phyloP scores from a whole-genome alignment of 2,113 vertebrate species.

The Tragulus kanchil region DNA sequence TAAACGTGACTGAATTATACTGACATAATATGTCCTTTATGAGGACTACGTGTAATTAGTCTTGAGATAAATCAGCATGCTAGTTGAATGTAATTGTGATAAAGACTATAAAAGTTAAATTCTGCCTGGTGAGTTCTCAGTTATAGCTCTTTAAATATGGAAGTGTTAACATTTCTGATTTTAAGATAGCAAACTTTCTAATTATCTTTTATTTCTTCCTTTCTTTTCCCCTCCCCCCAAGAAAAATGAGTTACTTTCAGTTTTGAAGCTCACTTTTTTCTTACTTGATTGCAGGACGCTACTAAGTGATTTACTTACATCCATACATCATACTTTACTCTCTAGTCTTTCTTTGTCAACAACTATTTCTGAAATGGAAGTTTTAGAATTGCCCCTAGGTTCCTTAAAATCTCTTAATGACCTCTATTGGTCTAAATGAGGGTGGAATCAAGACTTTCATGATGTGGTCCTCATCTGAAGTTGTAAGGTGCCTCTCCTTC shows the following conservation, averaged over 20 bases:
- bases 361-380: background rate
- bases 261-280: background rate
- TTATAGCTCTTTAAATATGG: background rate
- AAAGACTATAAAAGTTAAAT: constrained; percentile 29
- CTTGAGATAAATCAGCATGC: background rate
- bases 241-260: background rate
- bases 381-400: background rate
- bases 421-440: background rate
- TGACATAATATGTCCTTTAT: background rate
- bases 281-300: background rate
- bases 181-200: background rate
- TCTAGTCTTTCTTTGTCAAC: background rate
- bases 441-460: background rate
- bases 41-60: background rate
- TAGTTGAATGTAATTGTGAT: constrained; percentile 11
- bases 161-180: background rate
- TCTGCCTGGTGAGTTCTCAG: constrained; percentile 19
- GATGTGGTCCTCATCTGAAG: background rate
- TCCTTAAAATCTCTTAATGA: background rate
- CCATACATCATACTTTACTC: background rate
- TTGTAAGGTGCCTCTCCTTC: background rate
- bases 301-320: background rate
- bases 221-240: background rate
- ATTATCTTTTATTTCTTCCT: background rate
- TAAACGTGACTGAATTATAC: background rate